Evolutionary conservation across 2,113 vertebrate genomes (phyloP), one percentile per base, ranked within the genome.

Genomic region (Melanerpes formicivorus): DNA sequence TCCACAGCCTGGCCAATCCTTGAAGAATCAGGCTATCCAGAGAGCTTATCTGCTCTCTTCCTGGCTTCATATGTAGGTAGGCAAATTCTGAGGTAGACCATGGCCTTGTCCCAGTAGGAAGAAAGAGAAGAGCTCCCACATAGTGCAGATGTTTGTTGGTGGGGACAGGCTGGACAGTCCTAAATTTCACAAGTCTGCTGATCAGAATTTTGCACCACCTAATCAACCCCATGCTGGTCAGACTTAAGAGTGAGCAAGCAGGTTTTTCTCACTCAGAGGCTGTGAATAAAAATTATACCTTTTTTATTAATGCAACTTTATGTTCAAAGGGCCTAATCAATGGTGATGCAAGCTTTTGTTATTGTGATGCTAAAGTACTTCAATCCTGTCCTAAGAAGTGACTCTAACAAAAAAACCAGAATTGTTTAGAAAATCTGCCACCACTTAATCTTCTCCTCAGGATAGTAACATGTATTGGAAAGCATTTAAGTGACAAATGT

Each of bases 91-190:
- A 46, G 65, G 18, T 59, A 13, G 11, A 40, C 15, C 65, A 11
- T 40, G 40, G 22, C 18, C 52, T 65, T 44, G 11, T 58, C 81
- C 30, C 17, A 81, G 46, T 25, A 26, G 7, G 10, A 65, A 15
- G 25, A 75, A 52, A 4, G 6, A 71, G 5, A 18, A 59, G 37
- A 29, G 23, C 37, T 55, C 15, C 6, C 30, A n/a, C 17, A 23
- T 37, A 59, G 3, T 25, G 27, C 10, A 44, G 30, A 46, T 2
- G 1, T 71, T 34, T 60, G 8, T 22, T 52, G 23, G 18, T 0
- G 3, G 2, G 5, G 5, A 7, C 15, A 4, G 18, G 15, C 21
- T 50, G 21, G 25, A 42, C 56, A 11, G 62, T 48, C 18, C 30
- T 46, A 40, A 56, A 58, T 66, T 34, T 66, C 15, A 29, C 11